These are phyloP conservation scores for Mesoclemmys tuberculata DNA, from an alignment of 2,113 vertebrate species.

Conservation along the genomic window DNA sequence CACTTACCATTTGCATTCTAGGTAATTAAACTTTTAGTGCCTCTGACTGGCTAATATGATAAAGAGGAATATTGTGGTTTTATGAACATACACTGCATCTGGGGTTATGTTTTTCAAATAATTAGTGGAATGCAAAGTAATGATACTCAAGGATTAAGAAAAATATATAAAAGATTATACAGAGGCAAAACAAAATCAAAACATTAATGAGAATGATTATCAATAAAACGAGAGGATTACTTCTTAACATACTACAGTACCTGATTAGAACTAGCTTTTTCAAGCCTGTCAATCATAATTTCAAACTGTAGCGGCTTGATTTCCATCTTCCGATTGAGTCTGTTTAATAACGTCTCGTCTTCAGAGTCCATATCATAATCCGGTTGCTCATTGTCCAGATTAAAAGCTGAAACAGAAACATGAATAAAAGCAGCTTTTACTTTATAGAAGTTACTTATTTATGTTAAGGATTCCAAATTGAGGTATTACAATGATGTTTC, in stretches of 20 bases:
- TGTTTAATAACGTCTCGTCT: conserved; percentile 91
- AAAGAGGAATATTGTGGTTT: background rate
- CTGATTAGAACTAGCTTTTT: conserved; percentile 95
- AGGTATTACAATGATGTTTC: background rate
- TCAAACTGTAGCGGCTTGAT: conserved; percentile 95
- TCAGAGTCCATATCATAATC: conserved; percentile 98
- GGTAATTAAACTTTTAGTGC: background rate
- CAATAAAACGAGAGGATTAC: background rate
- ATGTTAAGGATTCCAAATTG: background rate
- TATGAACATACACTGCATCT: background rate
- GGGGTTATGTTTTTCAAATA: background rate
- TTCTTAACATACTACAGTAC: conserved; percentile 73
- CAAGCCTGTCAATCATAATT: conserved; percentile 93
- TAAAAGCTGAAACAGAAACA: conserved; percentile 81
- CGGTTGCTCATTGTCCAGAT: conserved; percentile 91
- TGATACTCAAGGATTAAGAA: background rate
- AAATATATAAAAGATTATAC: background rate
- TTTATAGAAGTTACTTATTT: background rate
- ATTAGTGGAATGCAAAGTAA: background rate
- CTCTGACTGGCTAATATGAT: background rate
- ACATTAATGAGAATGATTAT: background rate
- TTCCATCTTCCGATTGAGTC: conserved; percentile 94
- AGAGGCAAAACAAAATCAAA: conserved; percentile 4
- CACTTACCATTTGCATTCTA: background rate
- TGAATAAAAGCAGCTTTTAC: background rate